Conservation (phyloP, 2,797 vertebrate genomes). For the Oophaga sylvatica region DNA sequence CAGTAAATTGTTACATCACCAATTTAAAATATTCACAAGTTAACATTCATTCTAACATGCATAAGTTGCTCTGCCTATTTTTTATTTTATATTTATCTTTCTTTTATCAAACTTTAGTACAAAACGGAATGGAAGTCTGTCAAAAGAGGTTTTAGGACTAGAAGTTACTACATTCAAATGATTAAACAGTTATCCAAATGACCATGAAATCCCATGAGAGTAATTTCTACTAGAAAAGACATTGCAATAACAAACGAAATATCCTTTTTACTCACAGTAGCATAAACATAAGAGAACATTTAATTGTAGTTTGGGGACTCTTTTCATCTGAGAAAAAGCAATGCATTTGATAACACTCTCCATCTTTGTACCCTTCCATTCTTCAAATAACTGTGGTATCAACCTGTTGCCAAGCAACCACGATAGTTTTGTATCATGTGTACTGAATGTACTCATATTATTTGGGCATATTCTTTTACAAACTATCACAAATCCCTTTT, state of each 20-base stretch:
- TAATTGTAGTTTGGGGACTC: constrained; percentile 56
- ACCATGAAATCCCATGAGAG: constrained; percentile 34
- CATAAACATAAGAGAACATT: constrained; percentile 35
- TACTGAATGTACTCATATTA: constrained; percentile 33
- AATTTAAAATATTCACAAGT: too few species aligned
- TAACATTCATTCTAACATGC: background rate
- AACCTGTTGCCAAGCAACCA: constrained; percentile 50
- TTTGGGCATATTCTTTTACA: background rate
- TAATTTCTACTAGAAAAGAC: constrained; percentile 3
- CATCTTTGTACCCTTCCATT: constrained; percentile 43
- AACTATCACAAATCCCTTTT: background rate
- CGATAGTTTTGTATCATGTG: constrained; percentile 40
- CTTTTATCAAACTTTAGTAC: background rate
- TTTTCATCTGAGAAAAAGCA: constrained; percentile 49
- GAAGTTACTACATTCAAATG: constrained; percentile 1
- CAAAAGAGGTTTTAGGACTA: background rate
- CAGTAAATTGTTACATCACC: background rate
- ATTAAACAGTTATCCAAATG: constrained; percentile 13
- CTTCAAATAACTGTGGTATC: constrained; percentile 49
- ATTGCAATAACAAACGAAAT: constrained; percentile 34
- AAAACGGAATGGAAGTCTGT: background rate
- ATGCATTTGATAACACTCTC: constrained; percentile 49
- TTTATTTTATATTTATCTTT: background rate
- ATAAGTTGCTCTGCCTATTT: background rate
- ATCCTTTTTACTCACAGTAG: constrained; percentile 35